phyloP scores from a whole-genome alignment of 2,888 invertebrate genomes.

The Pelosia muscerda region DNA sequence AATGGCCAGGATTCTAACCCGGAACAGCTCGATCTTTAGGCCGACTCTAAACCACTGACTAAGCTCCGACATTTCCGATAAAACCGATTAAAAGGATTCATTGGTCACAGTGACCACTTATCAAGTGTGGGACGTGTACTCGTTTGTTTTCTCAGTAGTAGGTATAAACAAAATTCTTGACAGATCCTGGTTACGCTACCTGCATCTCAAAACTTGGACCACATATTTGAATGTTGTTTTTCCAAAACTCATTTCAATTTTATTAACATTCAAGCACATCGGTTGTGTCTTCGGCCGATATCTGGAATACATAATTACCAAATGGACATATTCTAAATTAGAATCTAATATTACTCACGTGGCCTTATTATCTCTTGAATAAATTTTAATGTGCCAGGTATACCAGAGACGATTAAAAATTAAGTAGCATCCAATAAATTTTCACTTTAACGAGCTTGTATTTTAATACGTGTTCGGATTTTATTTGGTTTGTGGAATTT shows the following conservation, averaged over 20 bases:
- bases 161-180: background rate
- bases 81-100: background rate
- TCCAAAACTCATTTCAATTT: constrained; percentile 65
- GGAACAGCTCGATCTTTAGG: too few species aligned
- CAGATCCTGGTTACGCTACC: background rate
- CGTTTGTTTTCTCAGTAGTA: background rate
- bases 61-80: too few species aligned
- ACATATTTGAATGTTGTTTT: constrained; percentile 51
- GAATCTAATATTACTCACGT: constrained; percentile 52
- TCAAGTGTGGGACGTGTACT: background rate
- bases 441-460: constrained; percentile 44
- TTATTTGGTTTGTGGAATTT: constrained; percentile 34
- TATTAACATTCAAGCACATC: constrained; percentile 63
- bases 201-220: constrained; percentile 42
- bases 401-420: constrained; percentile 55
- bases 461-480: constrained; percentile 30
- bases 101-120: background rate
- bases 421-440: constrained; percentile 61
- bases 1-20: too few species aligned
- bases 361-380: constrained; percentile 55
- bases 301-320: constrained; percentile 67
- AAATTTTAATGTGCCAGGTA: constrained; percentile 51
- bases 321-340: constrained; percentile 64
- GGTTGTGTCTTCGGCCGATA: constrained; percentile 59
- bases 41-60: too few species aligned